A percentile compares a stretch with the other conserved stretches of the same genome.
These are phyloP conservation scores for Cantharis nigra DNA, from an alignment of 2,888 invertebrate genomes.

Conservation along the genomic window DNA sequence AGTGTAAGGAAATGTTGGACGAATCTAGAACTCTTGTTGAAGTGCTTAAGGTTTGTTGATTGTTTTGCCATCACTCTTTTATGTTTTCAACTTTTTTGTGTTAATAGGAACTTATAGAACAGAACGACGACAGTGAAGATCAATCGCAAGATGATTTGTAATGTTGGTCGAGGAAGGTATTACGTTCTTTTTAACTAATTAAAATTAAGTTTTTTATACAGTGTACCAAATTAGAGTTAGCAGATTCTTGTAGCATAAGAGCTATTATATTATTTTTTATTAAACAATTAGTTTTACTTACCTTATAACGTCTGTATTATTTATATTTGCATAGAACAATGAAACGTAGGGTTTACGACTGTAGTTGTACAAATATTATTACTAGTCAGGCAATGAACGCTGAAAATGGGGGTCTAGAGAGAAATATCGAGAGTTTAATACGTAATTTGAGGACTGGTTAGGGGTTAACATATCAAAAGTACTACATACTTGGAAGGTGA, in stretches of 20 bases:
- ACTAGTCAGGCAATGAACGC: too few relatives aligned
- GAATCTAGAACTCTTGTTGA: conserved; percentile 77
- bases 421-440: too few relatives aligned
- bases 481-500: too few relatives aligned
- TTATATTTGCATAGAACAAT: too few relatives aligned
- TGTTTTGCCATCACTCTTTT: neutral
- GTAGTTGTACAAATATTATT: too few relatives aligned
- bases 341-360: too few relatives aligned
- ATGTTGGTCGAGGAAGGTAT: neutral
- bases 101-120: conserved; percentile 38
- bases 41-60: conserved; percentile 67
- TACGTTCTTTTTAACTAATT: neutral
- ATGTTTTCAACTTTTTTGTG: neutral
- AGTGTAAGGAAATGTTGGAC: conserved; percentile 73
- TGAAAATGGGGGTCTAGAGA: too few relatives aligned
- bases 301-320: too few relatives aligned
- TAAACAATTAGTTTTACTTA: too few relatives aligned
- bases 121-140: neutral
- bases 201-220: neutral
- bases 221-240: neutral
- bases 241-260: neutral
- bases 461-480: too few relatives aligned
- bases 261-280: neutral
- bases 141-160: neutral
- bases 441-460: too few relatives aligned